Evolutionary conservation across 2,888 invertebrate species (phyloP).

Genomic region (Callimorpha dominula): DNA sequence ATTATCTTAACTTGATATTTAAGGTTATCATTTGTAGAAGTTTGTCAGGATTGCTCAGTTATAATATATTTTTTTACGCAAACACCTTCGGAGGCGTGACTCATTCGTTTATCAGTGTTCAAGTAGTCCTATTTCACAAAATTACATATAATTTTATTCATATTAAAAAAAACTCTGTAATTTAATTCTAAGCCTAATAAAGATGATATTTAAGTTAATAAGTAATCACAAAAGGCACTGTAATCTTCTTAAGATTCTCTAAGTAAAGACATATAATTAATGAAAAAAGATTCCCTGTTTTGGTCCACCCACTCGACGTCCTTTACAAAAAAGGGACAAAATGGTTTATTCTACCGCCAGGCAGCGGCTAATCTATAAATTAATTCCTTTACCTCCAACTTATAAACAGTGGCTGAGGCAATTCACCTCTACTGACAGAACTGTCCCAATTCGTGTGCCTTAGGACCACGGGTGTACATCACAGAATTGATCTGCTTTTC

Average conservation of each 20-base stretch:
- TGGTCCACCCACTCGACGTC: not conserved
- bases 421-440: not conserved
- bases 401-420: constrained; percentile 1
- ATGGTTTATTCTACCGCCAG: constrained; percentile 8
- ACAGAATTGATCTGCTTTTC: no score
- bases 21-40: no score
- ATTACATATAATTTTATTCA: no score
- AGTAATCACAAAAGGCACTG: not conserved
- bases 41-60: no score
- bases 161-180: not conserved
- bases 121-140: no score
- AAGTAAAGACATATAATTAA: constrained; percentile 2
- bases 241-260: constrained; percentile 8
- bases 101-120: no score
- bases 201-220: not conserved
- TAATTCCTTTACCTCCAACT: constrained; percentile 20
- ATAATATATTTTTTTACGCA: no score
- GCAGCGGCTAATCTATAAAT: constrained; percentile 26
- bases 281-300: not conserved
- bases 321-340: not conserved
- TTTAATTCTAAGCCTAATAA: not conserved
- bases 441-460: no score
- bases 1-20: no score
- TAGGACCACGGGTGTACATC: no score
- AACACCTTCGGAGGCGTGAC: no score